These are phyloP conservation scores for Invenusta paracnida DNA, from an alignment of 2,888 invertebrate genomes.

Conservation along the genomic window DNA sequence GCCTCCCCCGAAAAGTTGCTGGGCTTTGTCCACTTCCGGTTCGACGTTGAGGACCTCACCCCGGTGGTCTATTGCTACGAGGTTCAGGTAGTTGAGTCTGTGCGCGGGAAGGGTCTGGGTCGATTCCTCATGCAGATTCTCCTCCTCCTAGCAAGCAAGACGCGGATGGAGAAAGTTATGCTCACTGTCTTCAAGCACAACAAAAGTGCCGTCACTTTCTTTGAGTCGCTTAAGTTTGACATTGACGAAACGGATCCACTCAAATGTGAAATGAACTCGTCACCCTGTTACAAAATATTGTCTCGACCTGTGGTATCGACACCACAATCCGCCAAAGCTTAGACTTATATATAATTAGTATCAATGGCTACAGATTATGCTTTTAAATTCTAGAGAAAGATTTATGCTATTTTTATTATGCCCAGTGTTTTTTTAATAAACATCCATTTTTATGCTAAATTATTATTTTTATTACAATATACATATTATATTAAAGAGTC, in stretches of 20 bases:
- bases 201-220: constrained; percentile 30
- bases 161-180: not conserved
- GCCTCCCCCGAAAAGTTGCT: not conserved
- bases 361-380: not conserved
- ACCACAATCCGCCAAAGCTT: not conserved
- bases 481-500: too few relatives aligned
- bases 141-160: not conserved
- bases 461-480: too few relatives aligned
- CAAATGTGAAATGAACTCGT: not conserved
- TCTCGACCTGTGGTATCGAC: not conserved
- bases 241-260: constrained; percentile 13
- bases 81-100: not conserved
- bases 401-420: too few relatives aligned
- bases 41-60: not conserved
- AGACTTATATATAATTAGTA: not conserved
- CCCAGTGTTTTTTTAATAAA: too few relatives aligned
- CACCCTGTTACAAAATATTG: not conserved
- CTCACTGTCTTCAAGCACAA: constrained; percentile 30
- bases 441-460: too few relatives aligned
- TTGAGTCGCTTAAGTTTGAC: not conserved
- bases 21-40: constrained; percentile 22
- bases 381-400: too few relatives aligned
- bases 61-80: constrained; percentile 30
- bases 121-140: constrained; percentile 5
- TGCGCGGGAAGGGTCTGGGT: constrained; percentile 5